Conservation (phyloP, 2,797 vertebrate genomes). For the Pseudochromis fuscus region DNA sequence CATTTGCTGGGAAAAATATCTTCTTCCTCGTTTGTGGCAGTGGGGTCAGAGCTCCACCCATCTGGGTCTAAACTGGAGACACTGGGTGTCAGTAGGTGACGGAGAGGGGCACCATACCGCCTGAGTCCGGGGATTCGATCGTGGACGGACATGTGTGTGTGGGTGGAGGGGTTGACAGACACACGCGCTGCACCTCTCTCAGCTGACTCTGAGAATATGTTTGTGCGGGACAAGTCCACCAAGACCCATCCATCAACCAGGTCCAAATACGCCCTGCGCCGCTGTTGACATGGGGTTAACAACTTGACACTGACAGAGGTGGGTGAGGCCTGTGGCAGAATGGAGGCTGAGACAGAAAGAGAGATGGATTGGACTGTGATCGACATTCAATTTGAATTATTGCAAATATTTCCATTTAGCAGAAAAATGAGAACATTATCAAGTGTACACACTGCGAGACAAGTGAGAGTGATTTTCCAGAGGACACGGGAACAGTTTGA, state of each 20-base stretch:
- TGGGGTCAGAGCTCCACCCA: constrained; percentile 76
- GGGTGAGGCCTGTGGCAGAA: constrained; percentile 74
- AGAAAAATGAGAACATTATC: constrained; percentile 71
- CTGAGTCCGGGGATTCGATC: constrained; percentile 39
- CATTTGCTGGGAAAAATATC: constrained; percentile 61
- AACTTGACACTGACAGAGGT: constrained; percentile 88
- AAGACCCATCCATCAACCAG: constrained; percentile 88
- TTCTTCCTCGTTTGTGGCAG: constrained; percentile 53
- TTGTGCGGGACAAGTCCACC: constrained; percentile 85
- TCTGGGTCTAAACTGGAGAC: constrained; percentile 63
- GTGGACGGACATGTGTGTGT: constrained; percentile 51
- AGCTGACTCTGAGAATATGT: constrained; percentile 87
- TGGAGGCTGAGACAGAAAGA: constrained; percentile 62
- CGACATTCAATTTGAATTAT: constrained; percentile 84
- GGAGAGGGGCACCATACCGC: constrained; percentile 37
- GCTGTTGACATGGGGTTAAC: constrained; percentile 89
- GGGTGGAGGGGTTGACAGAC: constrained; percentile 71
- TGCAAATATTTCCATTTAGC: constrained; percentile 81
- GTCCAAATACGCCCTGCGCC: constrained; percentile 84
- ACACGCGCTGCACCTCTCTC: constrained; percentile 76
- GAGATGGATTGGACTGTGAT: constrained; percentile 79
- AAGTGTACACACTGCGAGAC: constrained; percentile 30
- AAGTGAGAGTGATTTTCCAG: constrained; percentile 38
- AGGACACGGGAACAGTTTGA: constrained; percentile 31
- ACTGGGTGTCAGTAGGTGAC: constrained; percentile 68